Evolutionary conservation across 2,888 invertebrate genomes (phyloP).

Genomic region (Sesamia inferens): DNA sequence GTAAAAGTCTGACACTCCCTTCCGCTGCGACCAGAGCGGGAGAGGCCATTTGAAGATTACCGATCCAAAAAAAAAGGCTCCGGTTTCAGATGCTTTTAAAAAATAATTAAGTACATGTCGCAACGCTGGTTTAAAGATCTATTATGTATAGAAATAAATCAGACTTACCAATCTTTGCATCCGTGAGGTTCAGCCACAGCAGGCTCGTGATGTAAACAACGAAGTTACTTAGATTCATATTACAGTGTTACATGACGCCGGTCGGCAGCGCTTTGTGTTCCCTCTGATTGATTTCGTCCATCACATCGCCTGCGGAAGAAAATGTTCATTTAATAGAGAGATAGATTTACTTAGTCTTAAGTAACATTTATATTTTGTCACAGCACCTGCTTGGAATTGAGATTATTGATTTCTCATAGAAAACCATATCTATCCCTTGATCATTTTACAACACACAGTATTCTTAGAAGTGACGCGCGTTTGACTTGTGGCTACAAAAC

Average conservation of each 20-base stretch:
- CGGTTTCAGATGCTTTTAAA: too few species aligned
- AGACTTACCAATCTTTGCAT: constrained; percentile 86
- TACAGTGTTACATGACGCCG: constrained; percentile 84
- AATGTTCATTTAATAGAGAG: background rate
- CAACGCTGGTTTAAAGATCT: too few species aligned
- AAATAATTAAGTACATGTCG: too few species aligned
- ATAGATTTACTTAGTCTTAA: background rate
- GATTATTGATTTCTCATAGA: background rate
- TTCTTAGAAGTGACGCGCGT: background rate
- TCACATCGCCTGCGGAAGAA: constrained; percentile 74
- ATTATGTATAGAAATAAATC: background rate
- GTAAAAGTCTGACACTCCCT: too few species aligned
- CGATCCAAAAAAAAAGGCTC: too few species aligned
- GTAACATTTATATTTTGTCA: background rate
- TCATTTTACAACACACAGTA: background rate
- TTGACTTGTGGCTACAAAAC: background rate
- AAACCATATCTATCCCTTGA: background rate
- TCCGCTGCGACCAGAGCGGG: too few species aligned
- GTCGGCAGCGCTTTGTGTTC: constrained; percentile 60
- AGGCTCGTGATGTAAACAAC: constrained; percentile 86
- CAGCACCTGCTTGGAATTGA: background rate
- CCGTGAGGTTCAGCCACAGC: constrained; percentile 85
- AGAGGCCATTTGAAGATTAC: too few species aligned
- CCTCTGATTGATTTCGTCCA: constrained; percentile 67
- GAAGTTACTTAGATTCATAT: constrained; percentile 85